Percentiles rank a stretch among this genome's conserved stretches.
Evolutionary conservation across 2,113 vertebrate genomes (phyloP).

Genomic region (Climacteris rufus): DNA sequence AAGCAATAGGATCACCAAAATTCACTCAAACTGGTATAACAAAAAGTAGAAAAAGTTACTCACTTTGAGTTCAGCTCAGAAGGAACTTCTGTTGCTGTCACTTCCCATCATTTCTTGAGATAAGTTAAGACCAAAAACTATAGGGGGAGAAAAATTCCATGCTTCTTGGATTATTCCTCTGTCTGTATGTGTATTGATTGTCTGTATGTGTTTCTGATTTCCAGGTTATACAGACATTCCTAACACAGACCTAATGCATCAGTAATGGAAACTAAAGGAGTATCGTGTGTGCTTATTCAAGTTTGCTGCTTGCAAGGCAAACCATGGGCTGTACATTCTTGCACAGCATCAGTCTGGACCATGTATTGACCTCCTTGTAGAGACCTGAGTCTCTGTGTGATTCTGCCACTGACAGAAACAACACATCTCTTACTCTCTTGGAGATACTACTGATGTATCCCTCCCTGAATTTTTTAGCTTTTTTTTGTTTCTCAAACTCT

Average conservation of each 20-base stretch:
- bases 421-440: background rate
- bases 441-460: background rate
- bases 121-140: background rate
- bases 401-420: background rate
- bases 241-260: background rate
- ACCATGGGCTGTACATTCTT: accelerated
- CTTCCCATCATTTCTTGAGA: background rate
- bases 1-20: background rate
- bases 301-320: background rate
- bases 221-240: background rate
- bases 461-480: background rate
- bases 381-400: background rate
- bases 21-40: background rate
- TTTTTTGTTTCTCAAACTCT: background rate
- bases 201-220: background rate
- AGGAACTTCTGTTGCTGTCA: background rate
- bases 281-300: background rate
- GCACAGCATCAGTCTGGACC: background rate
- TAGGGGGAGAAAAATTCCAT: background rate
- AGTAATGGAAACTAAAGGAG: background rate
- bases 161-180: background rate
- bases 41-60: background rate
- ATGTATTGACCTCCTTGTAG: background rate
- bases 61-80: background rate
- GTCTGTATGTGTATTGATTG: background rate